These are phyloP conservation scores for Pipistrellus nathusii DNA, from an alignment of 2,797 vertebrate species.

Conservation along the genomic window DNA sequence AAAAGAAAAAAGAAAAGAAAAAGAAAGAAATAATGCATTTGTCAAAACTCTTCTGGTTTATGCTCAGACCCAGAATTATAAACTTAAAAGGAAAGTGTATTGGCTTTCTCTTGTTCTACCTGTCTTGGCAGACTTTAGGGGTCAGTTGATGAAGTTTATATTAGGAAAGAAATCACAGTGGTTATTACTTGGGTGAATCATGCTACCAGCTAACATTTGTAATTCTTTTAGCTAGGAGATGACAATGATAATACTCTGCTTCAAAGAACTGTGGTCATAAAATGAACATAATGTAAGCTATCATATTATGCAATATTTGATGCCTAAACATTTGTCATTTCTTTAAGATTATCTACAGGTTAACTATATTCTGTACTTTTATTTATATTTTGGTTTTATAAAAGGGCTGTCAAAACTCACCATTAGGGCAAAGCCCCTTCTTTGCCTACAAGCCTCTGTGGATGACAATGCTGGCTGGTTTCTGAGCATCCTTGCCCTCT, in stretches of 20 bases:
- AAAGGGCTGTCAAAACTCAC: not conserved
- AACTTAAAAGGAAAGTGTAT: not conserved
- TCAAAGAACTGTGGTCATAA: not conserved
- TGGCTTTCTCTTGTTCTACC: not conserved
- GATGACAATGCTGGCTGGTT: fast-evolving
- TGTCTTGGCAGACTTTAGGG: not conserved
- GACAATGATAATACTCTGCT: not conserved
- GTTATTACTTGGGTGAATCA: fast-evolving
- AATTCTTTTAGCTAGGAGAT: not conserved
- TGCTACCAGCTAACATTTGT: no score
- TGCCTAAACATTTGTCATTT: not conserved
- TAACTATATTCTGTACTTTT: not conserved
- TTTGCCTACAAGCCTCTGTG: fast-evolving
- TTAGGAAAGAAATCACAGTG: not conserved
- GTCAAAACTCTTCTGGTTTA: not conserved
- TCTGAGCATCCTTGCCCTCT: no score
- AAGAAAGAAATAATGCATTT: not conserved
- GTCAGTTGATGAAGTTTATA: fast-evolving
- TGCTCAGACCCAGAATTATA: not conserved
- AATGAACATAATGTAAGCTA: fast-evolving
- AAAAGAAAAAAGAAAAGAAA: no score
- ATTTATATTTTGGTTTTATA: not conserved
- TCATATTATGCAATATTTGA: not conserved
- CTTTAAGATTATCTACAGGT: not conserved
- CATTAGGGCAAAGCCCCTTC: not conserved